A percentile compares a stretch with the other conserved stretches of the same genome.
phyloP scores from a whole-genome alignment of 2,797 vertebrate species.

The Agapornis canus region DNA sequence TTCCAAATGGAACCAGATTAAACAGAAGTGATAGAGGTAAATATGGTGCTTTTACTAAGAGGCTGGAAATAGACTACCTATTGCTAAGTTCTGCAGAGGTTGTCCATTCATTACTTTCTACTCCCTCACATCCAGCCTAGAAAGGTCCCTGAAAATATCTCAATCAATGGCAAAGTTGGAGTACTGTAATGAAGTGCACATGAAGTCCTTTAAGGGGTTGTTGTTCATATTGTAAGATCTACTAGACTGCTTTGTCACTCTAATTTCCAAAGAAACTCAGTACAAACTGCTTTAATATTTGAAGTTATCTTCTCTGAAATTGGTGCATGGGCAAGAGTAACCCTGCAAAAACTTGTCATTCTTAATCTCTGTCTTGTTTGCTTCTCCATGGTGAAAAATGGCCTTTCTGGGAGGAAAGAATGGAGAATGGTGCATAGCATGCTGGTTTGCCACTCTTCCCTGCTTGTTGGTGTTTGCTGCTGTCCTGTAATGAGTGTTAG shows the following conservation, averaged over 20 bases:
- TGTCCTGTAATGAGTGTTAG: not conserved
- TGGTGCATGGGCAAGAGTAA: not conserved
- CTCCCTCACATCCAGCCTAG: not conserved
- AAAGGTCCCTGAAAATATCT: not conserved
- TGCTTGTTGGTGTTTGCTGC: not conserved
- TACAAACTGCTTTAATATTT: not conserved
- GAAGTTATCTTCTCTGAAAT: not conserved
- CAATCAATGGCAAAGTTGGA: not conserved
- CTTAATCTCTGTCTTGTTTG: not conserved
- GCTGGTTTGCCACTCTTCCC: not conserved
- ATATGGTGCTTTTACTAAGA: not conserved
- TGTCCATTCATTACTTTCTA: not conserved
- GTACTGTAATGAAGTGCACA: accelerated
- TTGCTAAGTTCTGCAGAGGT: not conserved
- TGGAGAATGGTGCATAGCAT: accelerated
- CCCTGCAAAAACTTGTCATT: not conserved
- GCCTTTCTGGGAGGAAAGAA: not conserved
- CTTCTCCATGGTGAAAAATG: accelerated
- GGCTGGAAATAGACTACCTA: not conserved
- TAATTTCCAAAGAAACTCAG: not conserved
- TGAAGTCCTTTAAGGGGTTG: not conserved
- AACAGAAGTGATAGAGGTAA: not conserved
- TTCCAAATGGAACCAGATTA: not conserved
- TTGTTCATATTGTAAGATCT: not conserved
- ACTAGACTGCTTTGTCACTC: not conserved